Base-by-base conservation (phyloP, 2,113 vertebrate genomes). In the Ariopsis seemanni region DNA sequence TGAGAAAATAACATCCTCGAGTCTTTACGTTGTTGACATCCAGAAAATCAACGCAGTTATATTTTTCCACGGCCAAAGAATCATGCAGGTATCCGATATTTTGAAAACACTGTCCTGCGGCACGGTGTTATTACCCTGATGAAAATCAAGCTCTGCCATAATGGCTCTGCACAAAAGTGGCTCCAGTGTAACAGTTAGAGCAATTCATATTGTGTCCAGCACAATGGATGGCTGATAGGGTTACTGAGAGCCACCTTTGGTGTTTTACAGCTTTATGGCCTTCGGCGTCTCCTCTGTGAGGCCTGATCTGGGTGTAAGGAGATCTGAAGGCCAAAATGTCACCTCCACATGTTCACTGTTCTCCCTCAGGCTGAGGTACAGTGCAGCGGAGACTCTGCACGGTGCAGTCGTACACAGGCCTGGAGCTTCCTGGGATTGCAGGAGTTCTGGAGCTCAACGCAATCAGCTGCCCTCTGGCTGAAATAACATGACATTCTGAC, bases 401-500 rank as follows among this genome's bases (percentile, higher is more conserved):
- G 42, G 42, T 57, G 53, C 27, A 53, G 53, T 60, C 55, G 30
- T 14, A 30, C 89, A 85, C 80, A 57, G 18, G 0, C 0, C 75
- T 53, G 18, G 85, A 57, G n/a, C 74, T 62, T 48, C 14, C 57
- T 25, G 42, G 34, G 60, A 81, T 25, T 82, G 67, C 55, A 57
- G 30, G 25, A 83, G 69, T 14, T 27, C 42, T 55, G 12, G 58
- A 72, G 79, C 60, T 69, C 65, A 57, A 83, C 20, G 27, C 14
- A 9, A 75, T 92, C 91, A 91, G 90, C 89, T 92, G 91, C 84
- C 42, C 83, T 57, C 60, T 85, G 91, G 74, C 90, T 90, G 88
- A 92, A 93, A 93, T 93, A 93, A 93, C 91, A 83, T 77, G 83
- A 91, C 92, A 74, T 92, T 93, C 77, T 93, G 93, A 93, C 92